A percentile compares a stretch with the other conserved stretches of the same genome.
phyloP scores from a whole-genome alignment of 2,797 vertebrate genomes.

The Acrossocheilus wenchowensis region DNA sequence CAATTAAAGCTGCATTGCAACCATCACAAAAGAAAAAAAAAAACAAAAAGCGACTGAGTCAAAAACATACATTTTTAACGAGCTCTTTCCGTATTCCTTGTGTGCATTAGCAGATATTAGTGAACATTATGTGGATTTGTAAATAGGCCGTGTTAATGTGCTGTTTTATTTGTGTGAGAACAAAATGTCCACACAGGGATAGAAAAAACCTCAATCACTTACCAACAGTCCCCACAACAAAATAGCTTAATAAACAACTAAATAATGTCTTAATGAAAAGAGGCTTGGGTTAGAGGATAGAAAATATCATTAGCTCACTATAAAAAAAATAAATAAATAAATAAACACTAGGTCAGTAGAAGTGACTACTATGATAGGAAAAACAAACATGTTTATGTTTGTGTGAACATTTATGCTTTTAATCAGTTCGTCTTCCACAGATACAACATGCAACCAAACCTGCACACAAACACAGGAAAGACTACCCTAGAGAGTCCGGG shows the following conservation, averaged over 20 bases:
- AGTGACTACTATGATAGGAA: neutral
- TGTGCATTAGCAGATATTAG: constrained; percentile 37
- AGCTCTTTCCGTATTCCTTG: constrained; percentile 60
- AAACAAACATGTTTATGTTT: constrained; percentile 4
- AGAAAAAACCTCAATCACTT: constrained; percentile 8
- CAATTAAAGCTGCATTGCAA: constrained; percentile 72
- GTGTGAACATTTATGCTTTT: neutral
- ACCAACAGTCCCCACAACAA: constrained; percentile 9
- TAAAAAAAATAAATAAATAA: neutral
- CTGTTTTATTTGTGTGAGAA: constrained; percentile 29
- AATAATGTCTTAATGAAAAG: constrained; percentile 33
- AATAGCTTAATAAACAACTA: constrained; percentile 29
- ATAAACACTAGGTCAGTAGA: neutral
- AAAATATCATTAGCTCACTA: neutral
- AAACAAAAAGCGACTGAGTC: neutral
- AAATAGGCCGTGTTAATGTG: constrained; percentile 45
- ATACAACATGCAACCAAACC: neutral
- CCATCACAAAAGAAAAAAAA: constrained; percentile 41
- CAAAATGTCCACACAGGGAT: constrained; percentile 10
- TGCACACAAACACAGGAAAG: neutral
- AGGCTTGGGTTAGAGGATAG: neutral
- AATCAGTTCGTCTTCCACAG: neutral
- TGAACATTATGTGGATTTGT: constrained; percentile 53
- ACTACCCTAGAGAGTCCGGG: neutral
- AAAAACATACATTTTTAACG: constrained; percentile 53